These are phyloP conservation scores for Erpornis zantholeuca DNA, from an alignment of 2,113 vertebrate genomes.

Conservation along the genomic window DNA sequence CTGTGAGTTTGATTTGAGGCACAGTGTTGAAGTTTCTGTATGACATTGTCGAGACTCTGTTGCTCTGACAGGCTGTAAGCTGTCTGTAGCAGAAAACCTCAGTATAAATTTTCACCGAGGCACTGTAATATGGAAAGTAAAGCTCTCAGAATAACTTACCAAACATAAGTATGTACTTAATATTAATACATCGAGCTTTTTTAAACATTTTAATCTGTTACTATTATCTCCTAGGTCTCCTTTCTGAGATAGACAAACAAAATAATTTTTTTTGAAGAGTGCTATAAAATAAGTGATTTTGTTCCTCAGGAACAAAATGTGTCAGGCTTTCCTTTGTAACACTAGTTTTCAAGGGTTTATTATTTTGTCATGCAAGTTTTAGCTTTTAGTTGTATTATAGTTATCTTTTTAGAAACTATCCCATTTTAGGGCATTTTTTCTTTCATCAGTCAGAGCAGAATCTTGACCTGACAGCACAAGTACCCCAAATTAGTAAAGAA, in stretches of 20 bases:
- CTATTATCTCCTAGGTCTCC: not conserved
- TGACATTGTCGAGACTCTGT: not conserved
- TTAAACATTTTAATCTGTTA: not conserved
- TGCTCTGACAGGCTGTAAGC: not conserved
- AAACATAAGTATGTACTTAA: not conserved
- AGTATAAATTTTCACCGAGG: not conserved
- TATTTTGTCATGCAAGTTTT: not conserved
- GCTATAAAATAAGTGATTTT: not conserved
- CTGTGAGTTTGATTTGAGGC: not conserved
- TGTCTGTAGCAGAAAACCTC: not conserved
- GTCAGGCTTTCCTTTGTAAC: not conserved
- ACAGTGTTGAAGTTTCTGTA: not conserved
- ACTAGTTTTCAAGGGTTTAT: not conserved
- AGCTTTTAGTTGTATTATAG: not conserved
- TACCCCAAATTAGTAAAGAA: not conserved
- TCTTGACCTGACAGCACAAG: not conserved
- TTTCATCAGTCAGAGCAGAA: not conserved
- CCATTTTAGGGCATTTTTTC: not conserved
- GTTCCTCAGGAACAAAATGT: not conserved
- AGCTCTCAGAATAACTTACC: not conserved
- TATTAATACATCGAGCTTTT: not conserved
- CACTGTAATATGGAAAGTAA: not conserved
- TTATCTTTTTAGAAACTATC: not conserved
- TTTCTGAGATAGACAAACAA: not conserved
- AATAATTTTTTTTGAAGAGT: not conserved